Evolutionary conservation across 2,888 invertebrate genomes (phyloP).

Genomic region (Zele albiditarsus): DNA sequence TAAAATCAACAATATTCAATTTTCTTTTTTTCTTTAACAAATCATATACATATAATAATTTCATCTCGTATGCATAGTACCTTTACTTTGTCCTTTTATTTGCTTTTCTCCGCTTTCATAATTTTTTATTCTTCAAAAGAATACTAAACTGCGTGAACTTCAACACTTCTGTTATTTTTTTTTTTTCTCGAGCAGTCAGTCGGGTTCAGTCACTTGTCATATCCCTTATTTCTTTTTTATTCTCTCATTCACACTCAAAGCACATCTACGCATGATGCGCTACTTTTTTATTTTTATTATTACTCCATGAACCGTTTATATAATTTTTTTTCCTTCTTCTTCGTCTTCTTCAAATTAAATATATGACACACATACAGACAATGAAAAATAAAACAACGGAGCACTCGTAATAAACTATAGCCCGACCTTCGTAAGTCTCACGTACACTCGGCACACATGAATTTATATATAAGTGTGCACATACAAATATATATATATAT

Average conservation of each 20-base stretch:
- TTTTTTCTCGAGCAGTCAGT: neutral
- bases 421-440: constrained; percentile 22
- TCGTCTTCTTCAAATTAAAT: neutral
- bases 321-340: neutral
- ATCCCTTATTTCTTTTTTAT: neutral
- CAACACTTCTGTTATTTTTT: neutral
- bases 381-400: neutral
- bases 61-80: neutral
- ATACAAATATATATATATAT: neutral
- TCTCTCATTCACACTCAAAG: neutral
- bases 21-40: neutral
- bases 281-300: neutral
- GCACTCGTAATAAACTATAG: constrained; percentile 15
- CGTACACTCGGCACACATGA: neutral
- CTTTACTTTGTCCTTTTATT: neutral
- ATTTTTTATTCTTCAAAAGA: neutral
- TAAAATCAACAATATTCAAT: neutral
- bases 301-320: neutral
- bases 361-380: neutral
- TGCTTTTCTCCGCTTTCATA: too few relatives aligned
- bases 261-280: constrained; percentile 5
- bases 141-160: neutral
- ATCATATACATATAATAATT: neutral
- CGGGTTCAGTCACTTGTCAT: constrained; percentile 11
- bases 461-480: neutral